Evolutionary conservation across 2,888 invertebrate genomes (phyloP), one percentile per base, ranked within the genome.

Genomic region (Blastobasis lacticolella): DNA sequence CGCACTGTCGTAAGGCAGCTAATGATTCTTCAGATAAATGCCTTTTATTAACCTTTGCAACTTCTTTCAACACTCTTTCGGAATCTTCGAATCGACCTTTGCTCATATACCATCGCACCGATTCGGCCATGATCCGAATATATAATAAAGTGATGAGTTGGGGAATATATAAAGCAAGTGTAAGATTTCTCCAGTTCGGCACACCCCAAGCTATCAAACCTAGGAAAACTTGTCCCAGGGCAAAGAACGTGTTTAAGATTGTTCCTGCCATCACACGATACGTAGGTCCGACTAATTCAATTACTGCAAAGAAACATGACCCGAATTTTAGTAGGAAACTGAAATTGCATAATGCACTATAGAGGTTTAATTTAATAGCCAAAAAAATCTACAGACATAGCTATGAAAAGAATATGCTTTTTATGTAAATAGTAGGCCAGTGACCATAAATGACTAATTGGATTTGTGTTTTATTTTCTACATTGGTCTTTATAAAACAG

Each of bases 261-360:
- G 93, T 92, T 23, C 94, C 92, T 4, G 90, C 92, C 6, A 92
- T 77, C 1, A 94, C 92, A 40, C 95, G 89, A 45, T 90, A 90
- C 47, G 90, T 90, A 0, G 93, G 92, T 0, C 94, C 94, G 4
- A 94, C 92, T 51, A 94, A 79, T 71, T 95, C 95, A 71, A 94
- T 90, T 45, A 92, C 94, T 93, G 73, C 5, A n/a, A 23, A 50
- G 37, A 45, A 50, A 48, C 23, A 44, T 49, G 5, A 49, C 37
- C 36, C 4, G 3, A 23, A 23, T 23, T 23, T 23, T 1, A 23
- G 23, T 23, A 23, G 23, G 23, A 23, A 23, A 2, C 23, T 2
- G 23, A 23, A 23, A 23, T 23, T 3, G 23, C 23, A 23, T n/a
- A n/a, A n/a, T n/a, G n/a, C n/a, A n/a, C n/a, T n/a, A n/a, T n/a